These are phyloP conservation scores for Leucoraja ocellata DNA, from an alignment of 2,797 vertebrate genomes.

Conservation along the genomic window DNA sequence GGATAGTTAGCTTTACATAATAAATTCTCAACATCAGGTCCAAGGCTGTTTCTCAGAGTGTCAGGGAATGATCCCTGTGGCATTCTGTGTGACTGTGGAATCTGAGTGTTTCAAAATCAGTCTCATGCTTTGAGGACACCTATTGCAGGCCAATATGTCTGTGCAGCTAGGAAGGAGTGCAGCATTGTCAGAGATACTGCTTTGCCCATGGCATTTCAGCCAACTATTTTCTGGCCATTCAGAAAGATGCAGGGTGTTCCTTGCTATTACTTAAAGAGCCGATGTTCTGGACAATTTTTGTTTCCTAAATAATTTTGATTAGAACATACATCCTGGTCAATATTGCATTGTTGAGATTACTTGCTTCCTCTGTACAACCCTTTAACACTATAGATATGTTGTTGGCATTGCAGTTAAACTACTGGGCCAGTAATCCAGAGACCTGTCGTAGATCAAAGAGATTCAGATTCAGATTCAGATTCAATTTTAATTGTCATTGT, in stretches of 20 bases:
- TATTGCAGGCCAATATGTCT: background rate
- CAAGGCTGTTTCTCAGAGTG: background rate
- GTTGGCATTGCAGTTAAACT: too few species aligned
- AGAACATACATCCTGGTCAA: background rate
- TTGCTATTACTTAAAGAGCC: background rate
- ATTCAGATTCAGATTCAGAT: too few species aligned
- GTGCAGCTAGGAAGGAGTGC: background rate
- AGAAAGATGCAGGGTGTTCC: background rate
- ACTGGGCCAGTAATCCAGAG: too few species aligned
- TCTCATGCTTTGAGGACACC: background rate
- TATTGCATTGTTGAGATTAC: background rate
- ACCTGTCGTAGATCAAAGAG: too few species aligned
- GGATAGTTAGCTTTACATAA: background rate
- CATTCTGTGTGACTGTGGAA: background rate
- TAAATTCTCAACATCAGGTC: background rate
- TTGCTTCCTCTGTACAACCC: background rate
- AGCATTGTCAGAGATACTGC: background rate
- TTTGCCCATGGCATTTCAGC: background rate
- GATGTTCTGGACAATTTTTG: background rate
- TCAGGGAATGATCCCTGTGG: background rate
- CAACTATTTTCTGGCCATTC: background rate
- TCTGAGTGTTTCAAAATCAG: background rate
- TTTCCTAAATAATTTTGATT: background rate
- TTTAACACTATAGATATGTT: too few species aligned
- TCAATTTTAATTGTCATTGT: too few species aligned